Percentiles rank a stretch among this genome's conserved stretches.
Evolutionary conservation across 2,113 vertebrate genomes (phyloP).

Genomic region (Triplophysa tibetana): DNA sequence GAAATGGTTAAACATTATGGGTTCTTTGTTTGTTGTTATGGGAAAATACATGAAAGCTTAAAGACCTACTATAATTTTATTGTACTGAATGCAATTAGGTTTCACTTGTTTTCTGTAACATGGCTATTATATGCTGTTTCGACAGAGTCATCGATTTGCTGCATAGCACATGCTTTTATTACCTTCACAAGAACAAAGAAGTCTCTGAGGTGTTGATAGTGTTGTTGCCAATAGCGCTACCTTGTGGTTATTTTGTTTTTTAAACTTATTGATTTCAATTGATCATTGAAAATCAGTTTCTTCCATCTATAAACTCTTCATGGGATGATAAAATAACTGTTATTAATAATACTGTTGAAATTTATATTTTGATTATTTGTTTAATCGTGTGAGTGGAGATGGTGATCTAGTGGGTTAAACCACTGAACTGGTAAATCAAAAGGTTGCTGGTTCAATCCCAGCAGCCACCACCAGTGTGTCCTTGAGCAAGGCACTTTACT

Average conservation of each 20-base stretch:
- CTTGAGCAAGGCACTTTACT: no score
- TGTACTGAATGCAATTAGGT: background rate
- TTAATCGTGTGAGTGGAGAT: no score
- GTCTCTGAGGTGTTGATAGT: background rate
- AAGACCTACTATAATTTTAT: background rate
- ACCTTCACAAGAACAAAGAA: constrained; percentile 15
- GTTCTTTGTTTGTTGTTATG: background rate
- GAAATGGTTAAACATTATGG: constrained; percentile 33
- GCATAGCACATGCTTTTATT: background rate
- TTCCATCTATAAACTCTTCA: no score
- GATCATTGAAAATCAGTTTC: background rate
- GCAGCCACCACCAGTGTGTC: no score
- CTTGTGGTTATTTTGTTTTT: background rate
- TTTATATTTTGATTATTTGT: no score
- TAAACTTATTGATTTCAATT: background rate
- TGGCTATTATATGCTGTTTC: background rate
- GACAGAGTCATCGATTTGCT: background rate
- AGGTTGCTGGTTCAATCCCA: no score
- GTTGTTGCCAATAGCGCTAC: background rate
- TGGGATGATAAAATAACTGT: no score
- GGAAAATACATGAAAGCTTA: constrained; percentile 5
- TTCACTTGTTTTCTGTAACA: background rate
- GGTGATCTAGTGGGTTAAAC: no score
- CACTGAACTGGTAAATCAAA: no score
- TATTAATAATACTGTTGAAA: no score